Evolutionary conservation across 2,888 invertebrate species (phyloP), one percentile per base, ranked within the genome.

Genomic region (Netelia fuscicornis): DNA sequence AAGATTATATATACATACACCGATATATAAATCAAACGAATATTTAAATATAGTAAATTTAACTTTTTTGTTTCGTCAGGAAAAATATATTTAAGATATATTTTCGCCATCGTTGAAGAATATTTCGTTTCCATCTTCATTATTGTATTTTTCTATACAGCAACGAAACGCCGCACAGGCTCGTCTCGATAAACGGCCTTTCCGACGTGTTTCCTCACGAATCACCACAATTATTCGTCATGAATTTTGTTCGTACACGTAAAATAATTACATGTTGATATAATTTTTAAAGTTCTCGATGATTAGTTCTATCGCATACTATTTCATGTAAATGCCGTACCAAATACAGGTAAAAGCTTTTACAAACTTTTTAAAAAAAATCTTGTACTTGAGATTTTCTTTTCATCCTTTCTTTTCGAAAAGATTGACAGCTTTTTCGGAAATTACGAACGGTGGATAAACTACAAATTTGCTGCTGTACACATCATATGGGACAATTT

Each of bases 271-370:
- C 42, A 64, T 54, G n/a, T 79, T 65, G 64, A 37, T 68, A 75
- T 64, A 71, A 62, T 75, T 44, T 25, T 11, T 23, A 52, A 42
- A 48, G 60, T 30, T 72, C 25, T 77, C 70, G 58, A 77, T 37
- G 42, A 72, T 68, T 83, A 64, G 68, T 74, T 83, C 71, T 85
- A 72, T 80, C 20, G 13, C 42, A 76, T 85, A 72, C 83, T 70
- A 54, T 72, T 79, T 62, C 71, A 60, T 80, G 85, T 81, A 83
- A 83, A 85, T 30, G 83, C 68, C 76, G 42, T 72, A 72, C 80
- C 83, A 77, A 85, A 80, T 74, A 83, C 68, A 85, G 83, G 83
- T 82, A 58, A 80, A 75, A 83, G 83, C 83, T 83, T 85, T 85
- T 85, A 80, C 83, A 77, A 80, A 70, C 72, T 83, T 83, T 83